A percentile compares a stretch with the other conserved stretches of the same genome.
Evolutionary conservation across 2,888 invertebrate genomes (phyloP).

Genomic region (Cephus pygmeus): DNA sequence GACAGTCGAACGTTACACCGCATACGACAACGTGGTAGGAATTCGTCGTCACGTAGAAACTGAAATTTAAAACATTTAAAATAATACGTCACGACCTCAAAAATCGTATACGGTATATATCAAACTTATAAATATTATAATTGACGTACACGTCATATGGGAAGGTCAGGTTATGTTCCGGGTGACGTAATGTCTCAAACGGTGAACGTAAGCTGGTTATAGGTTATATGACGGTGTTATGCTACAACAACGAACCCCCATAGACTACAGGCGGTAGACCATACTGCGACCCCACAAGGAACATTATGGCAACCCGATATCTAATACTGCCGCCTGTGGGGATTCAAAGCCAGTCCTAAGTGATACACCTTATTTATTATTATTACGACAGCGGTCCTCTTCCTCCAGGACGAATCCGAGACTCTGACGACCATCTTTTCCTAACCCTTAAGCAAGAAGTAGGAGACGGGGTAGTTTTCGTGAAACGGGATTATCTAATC

Average conservation of each 20-base stretch:
- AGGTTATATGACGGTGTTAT: background rate
- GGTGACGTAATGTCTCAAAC: background rate
- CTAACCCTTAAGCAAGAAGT: background rate
- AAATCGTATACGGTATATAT: background rate
- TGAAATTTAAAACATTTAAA: background rate
- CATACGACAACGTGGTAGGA: background rate
- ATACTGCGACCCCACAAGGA: constrained; percentile 10
- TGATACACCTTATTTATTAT: constrained; percentile 38
- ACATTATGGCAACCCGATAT: constrained; percentile 40
- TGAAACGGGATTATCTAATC: background rate
- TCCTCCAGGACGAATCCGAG: background rate
- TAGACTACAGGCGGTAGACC: constrained; percentile 32
- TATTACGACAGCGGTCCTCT: constrained; percentile 20
- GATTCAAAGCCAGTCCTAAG: constrained; percentile 33
- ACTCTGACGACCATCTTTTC: constrained; percentile 6
- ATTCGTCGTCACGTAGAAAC: background rate
- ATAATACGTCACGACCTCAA: background rate
- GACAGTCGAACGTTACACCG: background rate
- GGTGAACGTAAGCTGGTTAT: background rate
- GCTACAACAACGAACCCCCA: constrained; percentile 11
- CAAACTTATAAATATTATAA: background rate
- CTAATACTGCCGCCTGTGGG: constrained; percentile 30
- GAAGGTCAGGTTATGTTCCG: background rate
- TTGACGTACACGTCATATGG: background rate
- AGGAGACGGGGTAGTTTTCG: background rate